These are phyloP conservation scores for Dryas iulia DNA, from an alignment of 1,140 invertebrate species.

Conservation along the genomic window DNA sequence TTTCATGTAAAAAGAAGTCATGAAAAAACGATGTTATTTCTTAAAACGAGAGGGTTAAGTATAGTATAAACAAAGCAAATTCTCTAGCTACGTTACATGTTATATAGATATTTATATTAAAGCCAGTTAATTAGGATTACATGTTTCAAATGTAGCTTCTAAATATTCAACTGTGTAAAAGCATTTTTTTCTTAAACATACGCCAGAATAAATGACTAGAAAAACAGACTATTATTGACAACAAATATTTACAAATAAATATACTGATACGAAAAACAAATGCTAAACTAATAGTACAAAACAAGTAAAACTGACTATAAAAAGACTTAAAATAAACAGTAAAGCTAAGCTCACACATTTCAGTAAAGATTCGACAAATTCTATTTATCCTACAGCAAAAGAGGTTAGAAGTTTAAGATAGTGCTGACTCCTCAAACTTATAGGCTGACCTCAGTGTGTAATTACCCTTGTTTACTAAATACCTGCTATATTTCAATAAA, in stretches of 20 bases:
- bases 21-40: background rate
- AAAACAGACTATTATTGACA: background rate
- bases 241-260: background rate
- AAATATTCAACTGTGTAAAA: constrained; percentile 1
- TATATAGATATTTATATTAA: constrained; percentile 22
- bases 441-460: background rate
- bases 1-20: constrained; percentile 2
- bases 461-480: background rate
- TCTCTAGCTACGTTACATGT: constrained; percentile 20
- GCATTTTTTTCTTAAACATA: background rate
- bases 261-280: background rate
- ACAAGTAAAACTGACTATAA: background rate
- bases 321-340: background rate
- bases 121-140: constrained; percentile 29
- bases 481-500: no score
- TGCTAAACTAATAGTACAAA: background rate
- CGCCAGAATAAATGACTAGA: background rate
- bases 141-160: constrained; percentile 22
- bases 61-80: constrained; percentile 21
- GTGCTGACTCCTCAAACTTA: no score
- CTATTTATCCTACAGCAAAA: background rate
- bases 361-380: background rate
- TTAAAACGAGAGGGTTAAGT: constrained; percentile 1
- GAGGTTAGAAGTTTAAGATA: background rate
- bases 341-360: background rate